Base-by-base conservation (phyloP, 1,140 invertebrate species). In the Xylocopa sonorina region DNA sequence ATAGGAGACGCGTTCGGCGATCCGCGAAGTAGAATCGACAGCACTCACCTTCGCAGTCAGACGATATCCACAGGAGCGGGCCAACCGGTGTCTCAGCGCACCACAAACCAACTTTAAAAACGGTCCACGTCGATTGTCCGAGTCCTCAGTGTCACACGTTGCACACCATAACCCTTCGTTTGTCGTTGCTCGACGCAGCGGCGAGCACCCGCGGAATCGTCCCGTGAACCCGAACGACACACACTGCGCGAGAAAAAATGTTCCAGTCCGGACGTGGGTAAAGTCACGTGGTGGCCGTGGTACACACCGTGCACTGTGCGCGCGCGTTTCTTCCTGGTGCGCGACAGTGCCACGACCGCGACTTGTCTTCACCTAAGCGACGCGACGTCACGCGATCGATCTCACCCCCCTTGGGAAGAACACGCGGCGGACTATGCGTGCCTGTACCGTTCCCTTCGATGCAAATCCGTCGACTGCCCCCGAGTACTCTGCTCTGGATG, bases 31-130 rank as follows among this genome's bases (percentile, higher is more conserved):
- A 21, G 2, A 58, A 50, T 43, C 14, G 9, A 18, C 4, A n/a
- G 3, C 38, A 82, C 85, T 86, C 57, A 86, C 85, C 84, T 79
- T 81, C 16, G 67, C 10, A 58, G 53, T 34, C 51, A 2, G 14
- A 68, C 29, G 64, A 60, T 71, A 85, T 81, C 82, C 68, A 78
- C 58, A 50, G 2, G 24, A 71, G 29, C 46, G 10, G 41, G 51
- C 4, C 38, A 38, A 34, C 46, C 48, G 57, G 21, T 80, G 9
- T 24, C 51, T 27, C 58, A 0, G 3, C n/a, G 27, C 53, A 73
- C 63, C 67, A 84, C 64, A 78, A 64, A 69, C 48, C n/a, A 62
- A 60, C 27, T 58, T n/a, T n/a, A n/a, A 55, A 0, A 68, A 51
- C 24, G n/a, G 10, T 57, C 24, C 12, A 10, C 16, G 14, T 18